These are phyloP conservation scores for Uria aalge DNA, from an alignment of 2,113 vertebrate genomes.

Conservation along the genomic window DNA sequence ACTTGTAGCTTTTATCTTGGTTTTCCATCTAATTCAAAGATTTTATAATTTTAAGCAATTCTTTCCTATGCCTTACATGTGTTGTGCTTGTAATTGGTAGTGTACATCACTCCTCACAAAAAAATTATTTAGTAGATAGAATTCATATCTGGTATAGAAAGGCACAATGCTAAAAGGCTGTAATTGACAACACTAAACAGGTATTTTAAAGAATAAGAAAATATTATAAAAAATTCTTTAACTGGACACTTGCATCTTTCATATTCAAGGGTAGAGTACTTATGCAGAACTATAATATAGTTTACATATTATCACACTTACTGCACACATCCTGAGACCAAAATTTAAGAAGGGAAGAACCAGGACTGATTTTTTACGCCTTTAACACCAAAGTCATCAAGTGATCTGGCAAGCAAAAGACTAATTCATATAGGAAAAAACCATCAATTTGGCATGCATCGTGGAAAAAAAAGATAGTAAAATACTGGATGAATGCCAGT, in stretches of 20 bases:
- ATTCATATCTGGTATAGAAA: not conserved
- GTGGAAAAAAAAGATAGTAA: not conserved
- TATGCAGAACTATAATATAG: not conserved
- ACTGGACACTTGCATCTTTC: not conserved
- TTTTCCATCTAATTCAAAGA: not conserved
- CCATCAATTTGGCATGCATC: not conserved
- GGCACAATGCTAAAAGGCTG: not conserved
- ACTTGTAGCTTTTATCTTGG: not conserved
- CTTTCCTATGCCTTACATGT: not conserved
- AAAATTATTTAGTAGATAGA: not conserved
- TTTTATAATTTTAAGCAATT: not conserved
- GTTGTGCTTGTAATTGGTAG: not conserved
- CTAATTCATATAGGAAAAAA: not conserved
- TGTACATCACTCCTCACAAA: not conserved
- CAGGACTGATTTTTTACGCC: not conserved
- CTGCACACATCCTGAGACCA: not conserved
- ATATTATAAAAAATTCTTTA: not conserved
- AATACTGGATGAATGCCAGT: not conserved
- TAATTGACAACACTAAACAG: not conserved
- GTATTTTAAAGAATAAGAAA: not conserved
- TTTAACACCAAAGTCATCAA: not conserved
- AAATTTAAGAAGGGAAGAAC: not conserved
- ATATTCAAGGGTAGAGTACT: not conserved
- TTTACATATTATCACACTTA: not conserved
- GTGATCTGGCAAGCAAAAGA: not conserved